Base-by-base conservation (phyloP, 1,140 invertebrate genomes). In the Cotesia typhae region DNA sequence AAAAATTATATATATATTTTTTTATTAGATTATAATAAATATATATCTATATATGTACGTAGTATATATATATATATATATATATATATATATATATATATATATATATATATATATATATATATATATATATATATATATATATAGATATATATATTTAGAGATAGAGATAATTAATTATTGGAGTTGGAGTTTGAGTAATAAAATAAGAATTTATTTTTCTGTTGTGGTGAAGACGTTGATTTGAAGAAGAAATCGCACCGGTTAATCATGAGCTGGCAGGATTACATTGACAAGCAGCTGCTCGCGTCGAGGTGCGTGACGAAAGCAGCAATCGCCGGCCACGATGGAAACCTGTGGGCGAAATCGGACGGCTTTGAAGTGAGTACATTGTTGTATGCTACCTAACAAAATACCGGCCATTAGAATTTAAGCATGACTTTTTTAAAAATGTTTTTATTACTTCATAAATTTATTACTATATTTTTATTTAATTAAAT, bases 241-340 rank as follows among this genome's bases (percentile, higher is more conserved):
- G 17, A 51, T 55, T 53, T 59, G 17, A 66, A 10, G n/a, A 55
- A 47, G 41, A 47, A 47, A 47, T 14, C 41, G 55, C 28, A 68
- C 51, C 51, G 47, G 12, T 20, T 71, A 59, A 92, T 87, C 85
- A 97, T 96, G 95, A 96, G 95, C 92, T 98, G 96, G 96, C 95
- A 97, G 93, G 94, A 96, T 92, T 98, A 98, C 90, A 94, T 98
- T 86, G 95, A 97, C 90, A 97, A 96, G 91, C 95, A 98, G 90
- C 92, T 97, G 89, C 90, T 97, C 88, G 94, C 94, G 82, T 95
- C 94, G 83, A 92, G 92, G 88, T 96, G 94, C 92, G 94, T 96
- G 79, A 94, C 92, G 87, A 95, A 95, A 91, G 95, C 95, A 79
- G 95, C 94, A 77, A 98, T 97, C 86, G 95, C 94, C 84, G 95